Evolutionary conservation across 64 coral and sea anemone species (phyloP), one percentile per base, ranked within the genome.

Genomic region (Dendronephthya gigantea): DNA sequence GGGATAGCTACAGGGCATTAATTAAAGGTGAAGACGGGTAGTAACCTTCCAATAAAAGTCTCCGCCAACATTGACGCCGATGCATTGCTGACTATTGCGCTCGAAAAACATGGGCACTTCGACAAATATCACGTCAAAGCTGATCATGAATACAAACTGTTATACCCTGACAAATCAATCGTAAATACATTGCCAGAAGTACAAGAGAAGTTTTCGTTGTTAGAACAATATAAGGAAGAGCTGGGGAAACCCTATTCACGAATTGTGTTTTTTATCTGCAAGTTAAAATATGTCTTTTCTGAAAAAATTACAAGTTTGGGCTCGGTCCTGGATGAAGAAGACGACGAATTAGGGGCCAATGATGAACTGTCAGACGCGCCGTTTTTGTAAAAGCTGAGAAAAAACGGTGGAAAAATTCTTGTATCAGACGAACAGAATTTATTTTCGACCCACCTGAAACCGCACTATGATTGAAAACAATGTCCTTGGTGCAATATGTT

Each of bases 221-320:
- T 74, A 30, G n/a, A 12, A 27, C n/a, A 28, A 74, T 74, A 74
- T 74, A 74, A 74, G 32, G 68, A 74, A 74, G 68, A 74, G 68
- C 32, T 74, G 68, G 68, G 68, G 10, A 74, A 74, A 74, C 68
- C 68, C 19, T 74, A 74, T 74, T 74, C 68, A 22, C 66, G 66
- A 70, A 70, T 70, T 31, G 66, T 70, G 12, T 74, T 74, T 35
- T 74, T 74, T 74, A 28, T 74, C 68, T 30, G 68, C 68, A 28
- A 74, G 68, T 74, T 74, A 27, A 74, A 74, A 74, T 27, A 74
- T 74, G 68, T 74, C 68, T 0, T 35, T 74, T 74, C 68, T 30
- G 68, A 74, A 74, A 74, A 74, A 74, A 74, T 74, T 30, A 74
- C 22, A 28, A 35, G 32, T 30, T 74, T 74, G 68, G 19, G 68